phyloP scores from a whole-genome alignment of 2,888 invertebrate species.

The Euclidia mi region DNA sequence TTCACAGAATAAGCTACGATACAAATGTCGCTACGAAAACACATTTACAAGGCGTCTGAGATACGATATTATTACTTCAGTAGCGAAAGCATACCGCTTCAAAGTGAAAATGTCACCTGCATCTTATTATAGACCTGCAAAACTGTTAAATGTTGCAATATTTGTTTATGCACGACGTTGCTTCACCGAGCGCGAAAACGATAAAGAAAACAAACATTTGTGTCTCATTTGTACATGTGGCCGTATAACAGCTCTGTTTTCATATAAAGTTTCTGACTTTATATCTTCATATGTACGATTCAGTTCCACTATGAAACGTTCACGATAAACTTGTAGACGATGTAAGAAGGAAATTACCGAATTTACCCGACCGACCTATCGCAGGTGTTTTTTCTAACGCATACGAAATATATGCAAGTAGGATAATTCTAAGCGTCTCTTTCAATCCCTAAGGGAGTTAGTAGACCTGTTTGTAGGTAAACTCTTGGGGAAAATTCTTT shows the following conservation, averaged over 20 bases:
- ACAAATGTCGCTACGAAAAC: too few relatives aligned
- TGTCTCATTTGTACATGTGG: background rate
- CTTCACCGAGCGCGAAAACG: too few relatives aligned
- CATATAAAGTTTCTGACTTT: background rate
- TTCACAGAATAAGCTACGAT: too few relatives aligned
- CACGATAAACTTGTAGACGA: constrained; percentile 19
- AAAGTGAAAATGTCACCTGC: background rate
- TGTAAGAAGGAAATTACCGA: constrained; percentile 19
- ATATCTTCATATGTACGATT: constrained; percentile 8
- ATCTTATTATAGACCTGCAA: background rate
- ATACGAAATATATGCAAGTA: constrained; percentile 10
- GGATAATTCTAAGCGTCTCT: constrained; percentile 17
- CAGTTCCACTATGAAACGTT: constrained; percentile 8
- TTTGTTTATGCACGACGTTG: constrained; percentile 4
- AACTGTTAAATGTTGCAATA: constrained; percentile 2
- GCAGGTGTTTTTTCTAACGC: constrained; percentile 18
- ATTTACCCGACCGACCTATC: constrained; percentile 6
- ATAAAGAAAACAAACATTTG: too few relatives aligned
- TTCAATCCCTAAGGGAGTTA: constrained; percentile 26
- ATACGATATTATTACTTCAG: background rate
- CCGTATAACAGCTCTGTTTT: too few relatives aligned
- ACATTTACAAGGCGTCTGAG: too few relatives aligned
- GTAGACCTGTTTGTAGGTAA: constrained; percentile 20
- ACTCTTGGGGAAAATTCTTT: constrained; percentile 28
- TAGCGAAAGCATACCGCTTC: background rate